A percentile compares a stretch with the other conserved stretches of the same genome.
Evolutionary conservation across 2,888 invertebrate species (phyloP).

Genomic region (Hirtodrosophila cameraria): DNA sequence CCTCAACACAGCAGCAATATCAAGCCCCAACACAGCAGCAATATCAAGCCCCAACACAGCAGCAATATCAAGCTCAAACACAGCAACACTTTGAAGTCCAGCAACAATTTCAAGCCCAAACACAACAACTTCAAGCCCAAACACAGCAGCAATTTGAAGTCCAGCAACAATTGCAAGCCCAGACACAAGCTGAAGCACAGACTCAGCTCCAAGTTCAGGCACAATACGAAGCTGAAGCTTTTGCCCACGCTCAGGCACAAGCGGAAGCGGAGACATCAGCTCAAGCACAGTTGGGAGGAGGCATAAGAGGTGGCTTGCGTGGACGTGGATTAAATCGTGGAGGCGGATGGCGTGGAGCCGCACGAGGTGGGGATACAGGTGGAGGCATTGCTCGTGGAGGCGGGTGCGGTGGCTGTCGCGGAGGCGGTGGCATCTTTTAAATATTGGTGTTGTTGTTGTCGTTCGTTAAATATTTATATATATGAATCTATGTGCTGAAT

Average conservation of each 20-base stretch:
- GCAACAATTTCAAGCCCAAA: too few species aligned
- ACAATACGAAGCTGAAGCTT: conserved; percentile 5
- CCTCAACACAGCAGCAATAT: too few species aligned
- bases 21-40: too few species aligned
- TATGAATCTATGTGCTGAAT: conserved; percentile 49
- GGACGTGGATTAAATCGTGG: too few species aligned
- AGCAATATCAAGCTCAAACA: too few species aligned
- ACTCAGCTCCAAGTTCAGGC: too few species aligned
- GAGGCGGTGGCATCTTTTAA: conserved; percentile 31
- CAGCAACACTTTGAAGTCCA: too few species aligned
- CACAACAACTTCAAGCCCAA: too few species aligned
- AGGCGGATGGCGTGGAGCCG: not conserved
- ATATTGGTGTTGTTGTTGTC: conserved; percentile 35
- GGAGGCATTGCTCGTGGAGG: not conserved
- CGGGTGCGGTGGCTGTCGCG: not conserved
- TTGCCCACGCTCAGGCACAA: not conserved
- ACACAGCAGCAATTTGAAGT: too few species aligned
- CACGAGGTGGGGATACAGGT: not conserved
- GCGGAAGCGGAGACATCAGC: not conserved
- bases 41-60: too few species aligned
- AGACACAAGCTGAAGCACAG: too few species aligned
- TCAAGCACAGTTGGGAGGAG: not conserved
- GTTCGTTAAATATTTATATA: conserved; percentile 9
- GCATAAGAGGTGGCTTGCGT: not conserved
- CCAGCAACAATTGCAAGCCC: too few species aligned